Percentiles rank a stretch among this genome's conserved stretches.
These are phyloP conservation scores for Philopotamus ludificatus DNA, from an alignment of 1,140 invertebrate genomes.

Conservation along the genomic window DNA sequence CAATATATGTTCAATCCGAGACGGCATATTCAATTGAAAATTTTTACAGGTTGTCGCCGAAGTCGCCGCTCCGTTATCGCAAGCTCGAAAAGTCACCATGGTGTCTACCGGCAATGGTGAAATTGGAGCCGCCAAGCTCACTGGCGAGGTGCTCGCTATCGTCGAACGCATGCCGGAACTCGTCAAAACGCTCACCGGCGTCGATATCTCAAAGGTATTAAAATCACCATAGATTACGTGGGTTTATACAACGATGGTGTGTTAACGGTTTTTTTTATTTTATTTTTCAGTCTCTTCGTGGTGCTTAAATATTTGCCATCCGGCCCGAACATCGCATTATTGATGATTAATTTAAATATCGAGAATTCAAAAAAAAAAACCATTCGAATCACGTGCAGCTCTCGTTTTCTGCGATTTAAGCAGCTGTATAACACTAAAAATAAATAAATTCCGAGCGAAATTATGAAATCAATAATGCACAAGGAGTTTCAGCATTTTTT, in stretches of 20 bases:
- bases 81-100: conserved; percentile 93
- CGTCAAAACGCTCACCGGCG: conserved; percentile 87
- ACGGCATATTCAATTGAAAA: no score
- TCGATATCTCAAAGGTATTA: conserved; percentile 87
- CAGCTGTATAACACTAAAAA: no score
- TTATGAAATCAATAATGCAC: no score
- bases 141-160: conserved; percentile 89
- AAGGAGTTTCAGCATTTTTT: no score
- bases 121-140: conserved; percentile 89
- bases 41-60: conserved; percentile 87
- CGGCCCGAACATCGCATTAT: no score
- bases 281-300: not conserved
- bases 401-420: no score
- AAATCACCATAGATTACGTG: not conserved
- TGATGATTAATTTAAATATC: no score
- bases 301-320: not conserved
- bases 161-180: conserved; percentile 87
- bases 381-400: no score
- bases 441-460: no score
- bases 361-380: no score
- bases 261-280: not conserved
- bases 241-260: not conserved
- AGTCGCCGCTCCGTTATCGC: conserved; percentile 89
- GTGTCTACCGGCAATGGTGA: conserved; percentile 90
- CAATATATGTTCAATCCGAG: no score